Base-by-base conservation (phyloP, 1,140 invertebrate species). In the Trichogramma pretiosum region DNA sequence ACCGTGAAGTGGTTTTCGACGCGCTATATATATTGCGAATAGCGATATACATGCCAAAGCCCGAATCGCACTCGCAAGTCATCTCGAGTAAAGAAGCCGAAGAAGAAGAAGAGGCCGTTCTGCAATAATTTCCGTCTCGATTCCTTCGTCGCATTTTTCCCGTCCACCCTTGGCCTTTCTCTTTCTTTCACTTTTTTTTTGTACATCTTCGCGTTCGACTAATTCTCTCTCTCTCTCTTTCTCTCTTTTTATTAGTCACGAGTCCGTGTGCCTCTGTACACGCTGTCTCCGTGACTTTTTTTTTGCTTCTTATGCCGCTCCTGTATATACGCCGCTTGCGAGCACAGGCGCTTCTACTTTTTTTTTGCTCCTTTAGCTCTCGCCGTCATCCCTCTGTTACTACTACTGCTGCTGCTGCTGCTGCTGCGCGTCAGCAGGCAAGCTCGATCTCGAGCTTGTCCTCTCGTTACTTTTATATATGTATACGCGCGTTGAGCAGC, bases 381-480 rank as follows among this genome's bases (percentile, higher is more conserved):
- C 44, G 13, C 16, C 43, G 19, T 35, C 22, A 14, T 24, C 22
- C 11, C 18, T 11, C 18, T n/a, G n/a, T n/a, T n/a, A n/a, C n/a
- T n/a, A n/a, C n/a, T n/a, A n/a, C n/a, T n/a, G n/a, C n/a, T n/a
- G n/a, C n/a, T n/a, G n/a, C n/a, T n/a, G n/a, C n/a, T n/a, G n/a
- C n/a, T n/a, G n/a, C n/a, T n/a, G n/a, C n/a, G n/a, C n/a, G n/a
- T n/a, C n/a, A n/a, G n/a, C n/a, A n/a, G 16, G 23, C 39, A 36
- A 36, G 24, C 28, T 43, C 56, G 55, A 49, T 44, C 36, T 53
- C 54, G 35, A 37, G 18, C 40, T 38, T 26, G 19, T 48, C 50
- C 53, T 55, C 58, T 62, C 62, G 60, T 68, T 68, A 62, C 63
- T n/a, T n/a, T n/a, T n/a, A n/a, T n/a, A n/a, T n/a, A n/a, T n/a